Percentiles rank a stretch among this genome's conserved stretches.
Evolutionary conservation across 2,113 vertebrate species (phyloP).

Genomic region (Elaphurus davidianus): DNA sequence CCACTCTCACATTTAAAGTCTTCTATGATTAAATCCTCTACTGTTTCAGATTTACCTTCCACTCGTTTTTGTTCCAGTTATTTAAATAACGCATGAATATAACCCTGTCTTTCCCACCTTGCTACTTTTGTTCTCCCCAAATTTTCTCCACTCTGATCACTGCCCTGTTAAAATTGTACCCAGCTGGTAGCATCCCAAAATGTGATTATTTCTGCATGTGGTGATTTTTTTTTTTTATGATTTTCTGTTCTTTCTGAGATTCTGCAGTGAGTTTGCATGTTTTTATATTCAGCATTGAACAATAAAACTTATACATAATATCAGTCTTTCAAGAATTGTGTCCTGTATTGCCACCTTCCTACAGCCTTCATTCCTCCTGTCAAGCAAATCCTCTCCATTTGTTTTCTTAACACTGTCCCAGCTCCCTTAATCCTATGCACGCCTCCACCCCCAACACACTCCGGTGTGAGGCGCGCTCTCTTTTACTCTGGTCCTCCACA

Average conservation of each 20-base stretch:
- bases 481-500: accelerated
- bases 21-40: not conserved
- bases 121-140: not conserved
- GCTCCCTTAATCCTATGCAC: not conserved
- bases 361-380: not conserved
- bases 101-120: not conserved
- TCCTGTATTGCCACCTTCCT: not conserved
- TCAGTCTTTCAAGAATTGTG: not conserved
- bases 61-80: not conserved
- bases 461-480: too few relatives aligned
- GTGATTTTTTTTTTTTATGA: not conserved
- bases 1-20: not conserved
- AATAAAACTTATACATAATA: not conserved
- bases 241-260: not conserved
- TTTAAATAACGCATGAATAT: not conserved
- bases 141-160: not conserved
- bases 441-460: accelerated
- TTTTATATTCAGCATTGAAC: not conserved
- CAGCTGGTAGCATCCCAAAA: not conserved
- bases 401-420: not conserved
- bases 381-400: not conserved
- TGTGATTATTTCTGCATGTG: not conserved
- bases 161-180: not conserved
- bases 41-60: not conserved
- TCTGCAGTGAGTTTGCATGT: not conserved